Base-by-base conservation (phyloP, 2,113 vertebrate genomes). In the Mesembrinibis cayennensis region DNA sequence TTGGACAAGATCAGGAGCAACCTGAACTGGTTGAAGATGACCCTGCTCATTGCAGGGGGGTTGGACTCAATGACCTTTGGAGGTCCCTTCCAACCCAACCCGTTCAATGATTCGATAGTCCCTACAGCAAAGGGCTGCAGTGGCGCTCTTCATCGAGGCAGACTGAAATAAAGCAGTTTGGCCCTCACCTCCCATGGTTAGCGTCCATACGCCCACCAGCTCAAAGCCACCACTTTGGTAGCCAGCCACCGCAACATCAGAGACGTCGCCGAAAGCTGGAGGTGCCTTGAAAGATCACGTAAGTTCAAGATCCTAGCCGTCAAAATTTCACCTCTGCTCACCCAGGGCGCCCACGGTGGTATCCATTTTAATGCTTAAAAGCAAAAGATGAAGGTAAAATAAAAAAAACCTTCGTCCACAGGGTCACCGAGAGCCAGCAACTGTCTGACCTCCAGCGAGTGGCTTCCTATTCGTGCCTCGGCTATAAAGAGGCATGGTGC, bases 311-410 rank as follows among this genome's bases (percentile, higher is more conserved):
- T 42, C 77, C 16, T 6, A 5, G 14, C 58, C 11, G n/a, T 17
- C 30, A 16, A 29, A 27, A 30, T 11, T 42, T 16, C 50, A 16
- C 50, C 16, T 56, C 50, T 25, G 40, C 67, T 49, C 49, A 21
- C 42, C 66, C 30, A 9, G 47, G 19, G 23, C 23, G 25, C 3
- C 52, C 32, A 5, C 3, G 16, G 23, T 7, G 13, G 40, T 20
- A 7, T 1, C 2, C 2, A 9, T 8, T 7, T 18, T 4, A 17
- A 38, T 5, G 34, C 47, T 53, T 11, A 9, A 16, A 61, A 29
- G 45, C 7, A 25, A 55, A 47, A 61, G 7, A 17, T 10, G 34
- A 47, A 20, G 47, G 23, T n/a, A 34, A 45, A 77, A 45, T 13
- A 9, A 53, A 42, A 59, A 45, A 78, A 29, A 7, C 47, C 40